Evolutionary conservation across 1,140 invertebrate genomes (phyloP).

Genomic region (Hypsibius dujardini): DNA sequence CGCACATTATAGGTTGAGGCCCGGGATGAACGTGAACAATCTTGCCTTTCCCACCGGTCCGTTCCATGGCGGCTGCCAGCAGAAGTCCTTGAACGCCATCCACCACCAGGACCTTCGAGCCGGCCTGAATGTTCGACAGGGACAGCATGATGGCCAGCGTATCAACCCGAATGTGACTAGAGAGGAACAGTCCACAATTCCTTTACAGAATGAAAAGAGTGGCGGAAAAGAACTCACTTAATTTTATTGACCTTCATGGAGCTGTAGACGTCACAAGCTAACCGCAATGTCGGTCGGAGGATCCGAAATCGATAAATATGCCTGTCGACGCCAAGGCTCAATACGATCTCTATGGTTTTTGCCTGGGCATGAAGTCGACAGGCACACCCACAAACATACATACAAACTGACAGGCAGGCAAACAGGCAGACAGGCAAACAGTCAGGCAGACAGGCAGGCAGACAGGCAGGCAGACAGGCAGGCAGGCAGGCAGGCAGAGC

Average conservation of each 20-base stretch:
- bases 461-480: too few relatives aligned
- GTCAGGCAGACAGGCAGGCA: too few relatives aligned
- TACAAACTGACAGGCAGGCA: too few relatives aligned
- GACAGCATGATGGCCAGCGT: conserved; percentile 67
- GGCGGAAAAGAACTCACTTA: not conserved
- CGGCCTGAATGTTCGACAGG: conserved; percentile 54
- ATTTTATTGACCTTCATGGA: not conserved
- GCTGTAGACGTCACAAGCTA: conserved; percentile 18
- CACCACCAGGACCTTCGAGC: conserved; percentile 61
- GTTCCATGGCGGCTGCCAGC: conserved; percentile 53
- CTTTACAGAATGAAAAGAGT: conserved; percentile 16
- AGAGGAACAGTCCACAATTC: conserved; percentile 20
- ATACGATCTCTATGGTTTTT: too few relatives aligned
- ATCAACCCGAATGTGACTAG: conserved; percentile 52
- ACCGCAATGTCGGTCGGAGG: not conserved
- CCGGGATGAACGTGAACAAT: conserved; percentile 49
- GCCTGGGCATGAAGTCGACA: too few relatives aligned
- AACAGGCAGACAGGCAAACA: too few relatives aligned
- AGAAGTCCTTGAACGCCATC: conserved; percentile 66
- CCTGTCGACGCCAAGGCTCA: conserved; percentile 18
- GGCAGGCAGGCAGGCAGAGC: too few relatives aligned
- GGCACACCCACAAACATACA: too few relatives aligned
- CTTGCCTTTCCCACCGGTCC: conserved; percentile 44
- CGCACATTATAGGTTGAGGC: conserved; percentile 12
- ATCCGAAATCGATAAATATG: conserved; percentile 19